Conservation (phyloP, 2,797 vertebrate genomes). For the Masticophis lateralis region DNA sequence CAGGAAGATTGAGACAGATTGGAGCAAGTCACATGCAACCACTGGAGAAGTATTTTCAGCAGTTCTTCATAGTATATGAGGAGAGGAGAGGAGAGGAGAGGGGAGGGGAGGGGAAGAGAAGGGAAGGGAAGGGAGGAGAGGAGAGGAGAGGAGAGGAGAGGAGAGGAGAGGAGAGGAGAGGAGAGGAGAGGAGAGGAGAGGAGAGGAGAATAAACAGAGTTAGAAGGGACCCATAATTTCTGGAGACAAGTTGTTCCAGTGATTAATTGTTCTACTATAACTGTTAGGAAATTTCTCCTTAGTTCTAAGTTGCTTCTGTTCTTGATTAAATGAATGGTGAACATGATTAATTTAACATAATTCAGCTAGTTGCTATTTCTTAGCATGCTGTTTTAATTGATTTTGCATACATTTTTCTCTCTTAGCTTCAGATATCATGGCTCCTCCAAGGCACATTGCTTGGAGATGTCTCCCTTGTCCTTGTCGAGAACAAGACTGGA, state of each 20-base stretch:
- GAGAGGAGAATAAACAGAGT: too few relatives aligned
- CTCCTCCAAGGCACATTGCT: constrained; percentile 79
- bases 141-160: too few relatives aligned
- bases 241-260: too few relatives aligned
- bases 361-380: background rate
- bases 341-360: background rate
- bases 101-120: too few relatives aligned
- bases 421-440: constrained; percentile 87
- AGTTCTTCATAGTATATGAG: background rate
- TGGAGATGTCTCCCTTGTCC: constrained; percentile 82
- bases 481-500: constrained; percentile 88
- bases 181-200: too few relatives aligned
- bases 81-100: too few relatives aligned
- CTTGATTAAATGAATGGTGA: background rate
- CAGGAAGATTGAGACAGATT: background rate
- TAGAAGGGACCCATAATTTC: too few relatives aligned
- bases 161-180: too few relatives aligned
- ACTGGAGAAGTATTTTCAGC: background rate
- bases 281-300: background rate
- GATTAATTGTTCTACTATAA: background rate
- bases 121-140: too few relatives aligned
- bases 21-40: background rate
- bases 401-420: constrained; percentile 38
- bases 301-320: background rate
- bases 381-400: background rate